Base-by-base conservation (phyloP, 1,140 invertebrate genomes). In the Popillia japonica region DNA sequence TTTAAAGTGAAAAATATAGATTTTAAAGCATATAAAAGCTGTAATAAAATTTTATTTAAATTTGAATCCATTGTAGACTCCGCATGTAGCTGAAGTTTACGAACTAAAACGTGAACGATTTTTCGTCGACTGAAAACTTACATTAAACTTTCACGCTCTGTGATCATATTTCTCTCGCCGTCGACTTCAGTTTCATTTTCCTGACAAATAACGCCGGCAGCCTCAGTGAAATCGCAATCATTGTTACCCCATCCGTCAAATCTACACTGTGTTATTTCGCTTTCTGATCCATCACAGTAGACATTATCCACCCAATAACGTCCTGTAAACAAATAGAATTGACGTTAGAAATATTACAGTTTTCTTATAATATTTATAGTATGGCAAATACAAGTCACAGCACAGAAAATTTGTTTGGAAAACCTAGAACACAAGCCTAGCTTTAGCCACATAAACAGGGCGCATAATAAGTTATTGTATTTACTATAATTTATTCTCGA, bases 231-330 rank as follows among this genome's bases (percentile, higher is more conserved):
- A 23, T 91, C 88, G 85, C 96, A 98, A 83, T 98, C 95, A 68
- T 93, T 92, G 40, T 88, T 88, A 14, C 93, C 95, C 96, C 95
- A 97, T 8, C 94, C 94, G 81, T 95, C 92, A 83, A 95, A 96
- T 11, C 92, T 88, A 85, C 96, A 98, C 0, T 92, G 85, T 0
- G 88, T 86, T 10, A 98, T 83, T 59, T 91, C 91, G 11, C 86
- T 84, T 85, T 98, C 96, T 74, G 90, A 89, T 0, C 96, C 96
- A 82, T 92, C 90, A 86, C 96, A 99, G 78, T 92, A 92, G 6
- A 97, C 86, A 86, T 97, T 96, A 84, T 98, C 96, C 93, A 98
- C 93, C 94, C 95, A 97, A 81, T 92, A 96, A 81, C 90, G 91
- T 81, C 90, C 94, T 95, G 80, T 27, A 79, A 48, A 48, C 11